Percentiles rank a stretch among this genome's conserved stretches.
Evolutionary conservation across 2,888 invertebrate genomes (phyloP).

Genomic region (Monochamus alternatus): DNA sequence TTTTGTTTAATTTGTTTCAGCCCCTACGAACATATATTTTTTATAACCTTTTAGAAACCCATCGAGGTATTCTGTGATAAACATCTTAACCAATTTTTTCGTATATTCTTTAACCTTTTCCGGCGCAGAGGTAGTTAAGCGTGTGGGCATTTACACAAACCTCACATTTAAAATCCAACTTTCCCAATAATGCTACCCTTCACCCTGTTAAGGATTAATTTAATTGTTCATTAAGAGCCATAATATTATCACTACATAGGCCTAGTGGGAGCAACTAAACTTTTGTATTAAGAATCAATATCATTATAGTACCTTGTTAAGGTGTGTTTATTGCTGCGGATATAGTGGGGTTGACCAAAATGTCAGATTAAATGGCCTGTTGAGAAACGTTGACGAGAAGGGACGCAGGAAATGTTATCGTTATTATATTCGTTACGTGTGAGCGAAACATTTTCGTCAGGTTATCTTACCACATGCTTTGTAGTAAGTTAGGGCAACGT

Average conservation of each 20-base stretch:
- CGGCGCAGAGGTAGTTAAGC: neutral
- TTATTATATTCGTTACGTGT: conserved; percentile 30
- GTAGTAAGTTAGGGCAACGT: neutral
- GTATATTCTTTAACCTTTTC: neutral
- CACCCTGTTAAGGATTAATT: conserved; percentile 42
- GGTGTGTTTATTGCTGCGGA: conserved; percentile 43
- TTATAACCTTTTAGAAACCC: no score
- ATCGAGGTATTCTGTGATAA: no score
- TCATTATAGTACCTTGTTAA: conserved; percentile 39
- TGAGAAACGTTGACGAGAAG: conserved; percentile 32
- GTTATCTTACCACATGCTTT: neutral
- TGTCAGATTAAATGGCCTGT: conserved; percentile 32
- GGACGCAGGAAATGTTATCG: conserved; percentile 30
- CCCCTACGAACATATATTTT: no score
- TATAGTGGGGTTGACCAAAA: conserved; percentile 41
- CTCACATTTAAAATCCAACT: conserved; percentile 25
- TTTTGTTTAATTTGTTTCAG: no score
- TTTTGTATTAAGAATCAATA: conserved; percentile 45
- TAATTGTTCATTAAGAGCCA: conserved; percentile 41
- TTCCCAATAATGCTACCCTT: conserved; percentile 34
- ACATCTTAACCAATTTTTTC: no score
- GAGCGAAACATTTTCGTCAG: conserved; percentile 11
- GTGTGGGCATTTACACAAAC: neutral
- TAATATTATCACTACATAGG: conserved; percentile 44
- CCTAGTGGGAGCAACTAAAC: conserved; percentile 36